Conservation (phyloP, 2,113 vertebrate species). For the Piliocolobus tephrosceles region DNA sequence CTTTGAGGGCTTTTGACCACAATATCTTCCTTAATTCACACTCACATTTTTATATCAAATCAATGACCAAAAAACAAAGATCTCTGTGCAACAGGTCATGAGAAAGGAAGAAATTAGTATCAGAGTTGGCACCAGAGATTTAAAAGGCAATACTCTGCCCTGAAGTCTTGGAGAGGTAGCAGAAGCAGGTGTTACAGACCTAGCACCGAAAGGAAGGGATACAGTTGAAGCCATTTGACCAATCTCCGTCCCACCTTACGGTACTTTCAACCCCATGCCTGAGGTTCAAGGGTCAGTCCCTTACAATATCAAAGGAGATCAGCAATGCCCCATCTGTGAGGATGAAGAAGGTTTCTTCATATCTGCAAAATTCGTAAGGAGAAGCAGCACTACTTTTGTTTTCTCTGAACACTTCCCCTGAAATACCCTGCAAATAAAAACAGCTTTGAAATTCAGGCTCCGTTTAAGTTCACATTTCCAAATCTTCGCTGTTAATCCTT, state of each 20-base stretch:
- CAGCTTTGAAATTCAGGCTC: conserved; percentile 29
- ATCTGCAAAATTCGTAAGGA: neutral
- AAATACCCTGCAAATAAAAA: neutral
- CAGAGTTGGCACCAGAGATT: neutral
- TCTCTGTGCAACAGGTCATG: neutral
- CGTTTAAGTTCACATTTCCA: conserved; percentile 50
- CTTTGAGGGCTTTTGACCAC: neutral
- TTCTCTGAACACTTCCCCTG: neutral
- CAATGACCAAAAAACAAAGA: neutral
- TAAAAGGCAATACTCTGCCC: neutral
- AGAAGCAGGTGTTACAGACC: neutral
- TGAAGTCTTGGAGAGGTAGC: neutral
- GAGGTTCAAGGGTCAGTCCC: neutral
- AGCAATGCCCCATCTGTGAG: neutral
- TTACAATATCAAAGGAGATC: neutral
- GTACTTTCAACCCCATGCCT: neutral
- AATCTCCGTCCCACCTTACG: neutral
- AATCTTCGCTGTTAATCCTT: conserved; percentile 64
- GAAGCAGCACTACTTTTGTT: neutral
- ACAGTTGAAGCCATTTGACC: neutral
- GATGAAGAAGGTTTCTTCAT: neutral
- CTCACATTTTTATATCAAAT: neutral
- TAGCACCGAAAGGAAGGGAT: neutral
- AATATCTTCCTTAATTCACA: neutral
- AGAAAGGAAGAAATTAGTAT: neutral